Conservation (phyloP, 2,113 vertebrate species). For the Cololabis saira region DNA sequence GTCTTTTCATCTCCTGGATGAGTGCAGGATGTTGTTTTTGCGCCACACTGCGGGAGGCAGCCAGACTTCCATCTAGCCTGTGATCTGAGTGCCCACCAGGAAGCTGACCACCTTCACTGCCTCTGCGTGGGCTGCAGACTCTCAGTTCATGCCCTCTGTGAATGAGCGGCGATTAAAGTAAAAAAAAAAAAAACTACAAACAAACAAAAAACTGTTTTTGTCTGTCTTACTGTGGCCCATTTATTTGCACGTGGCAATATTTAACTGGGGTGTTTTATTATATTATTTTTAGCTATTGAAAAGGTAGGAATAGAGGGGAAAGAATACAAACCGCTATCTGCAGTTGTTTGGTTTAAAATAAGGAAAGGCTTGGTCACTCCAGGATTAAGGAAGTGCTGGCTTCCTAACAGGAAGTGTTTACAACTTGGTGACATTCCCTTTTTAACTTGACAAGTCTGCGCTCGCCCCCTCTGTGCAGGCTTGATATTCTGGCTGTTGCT, state of each 20-base stretch:
- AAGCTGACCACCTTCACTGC: conserved; percentile 45
- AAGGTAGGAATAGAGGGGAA: not conserved
- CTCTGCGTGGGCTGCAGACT: conserved; percentile 28
- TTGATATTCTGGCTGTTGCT: conserved; percentile 47
- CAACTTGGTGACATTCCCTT: conserved; percentile 83
- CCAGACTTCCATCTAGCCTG: conserved; percentile 50
- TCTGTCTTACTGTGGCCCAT: not conserved
- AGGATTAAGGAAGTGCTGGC: conserved; percentile 84
- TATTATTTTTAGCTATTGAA: not conserved
- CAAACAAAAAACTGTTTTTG: no score
- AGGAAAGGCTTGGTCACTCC: conserved; percentile 70
- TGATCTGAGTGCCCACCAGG: conserved; percentile 52
- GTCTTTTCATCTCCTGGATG: conserved; percentile 19
- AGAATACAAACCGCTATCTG: conserved; percentile 41
- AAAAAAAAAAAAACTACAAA: not conserved
- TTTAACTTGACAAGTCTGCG: conserved; percentile 78
- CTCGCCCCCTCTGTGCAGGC: conserved; percentile 61
- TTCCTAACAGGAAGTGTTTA: conserved; percentile 87
- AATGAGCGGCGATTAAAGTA: conserved; percentile 9
- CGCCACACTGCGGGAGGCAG: conserved; percentile 49
- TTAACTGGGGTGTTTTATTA: not conserved
- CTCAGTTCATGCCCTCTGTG: conserved; percentile 22
- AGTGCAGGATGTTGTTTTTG: conserved; percentile 39
- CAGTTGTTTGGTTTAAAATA: conserved; percentile 70
- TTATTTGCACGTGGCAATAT: not conserved